Conservation (phyloP, 2,888 invertebrate species). For the Helleia helle region DNA sequence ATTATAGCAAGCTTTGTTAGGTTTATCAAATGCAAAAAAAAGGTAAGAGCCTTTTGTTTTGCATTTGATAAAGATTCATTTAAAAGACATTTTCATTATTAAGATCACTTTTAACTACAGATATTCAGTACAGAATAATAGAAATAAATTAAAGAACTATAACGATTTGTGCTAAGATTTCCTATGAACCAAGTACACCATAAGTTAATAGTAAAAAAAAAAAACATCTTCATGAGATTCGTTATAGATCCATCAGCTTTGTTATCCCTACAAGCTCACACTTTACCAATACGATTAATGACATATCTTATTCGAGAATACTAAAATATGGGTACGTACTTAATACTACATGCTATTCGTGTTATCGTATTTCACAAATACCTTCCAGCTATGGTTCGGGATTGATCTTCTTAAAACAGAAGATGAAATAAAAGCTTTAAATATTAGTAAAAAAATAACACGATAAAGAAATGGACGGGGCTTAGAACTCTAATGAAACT, state of each 20-base stretch:
- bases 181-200: background rate
- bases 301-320: slow-evolving; percentile 41
- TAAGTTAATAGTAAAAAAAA: background rate
- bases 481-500: slow-evolving; percentile 48
- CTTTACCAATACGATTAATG: slow-evolving; percentile 40
- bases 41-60: too few species aligned
- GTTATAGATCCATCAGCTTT: slow-evolving; percentile 2
- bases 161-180: slow-evolving; percentile 1
- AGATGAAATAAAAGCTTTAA: slow-evolving; percentile 23
- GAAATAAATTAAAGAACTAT: background rate
- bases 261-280: slow-evolving; percentile 63
- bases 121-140: too few species aligned
- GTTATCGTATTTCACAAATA: slow-evolving; percentile 34
- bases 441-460: slow-evolving; percentile 21
- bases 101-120: too few species aligned
- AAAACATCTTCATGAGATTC: background rate
- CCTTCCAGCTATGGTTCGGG: slow-evolving; percentile 14
- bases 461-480: slow-evolving; percentile 58
- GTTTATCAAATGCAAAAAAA: too few species aligned
- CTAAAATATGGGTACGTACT: slow-evolving; percentile 21
- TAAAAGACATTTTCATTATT: too few species aligned
- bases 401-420: slow-evolving; percentile 46
- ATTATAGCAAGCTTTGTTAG: too few species aligned
- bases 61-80: too few species aligned
- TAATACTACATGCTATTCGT: slow-evolving; percentile 28